Conservation (phyloP, 2,113 vertebrate genomes). For the Diadophis punctatus region DNA sequence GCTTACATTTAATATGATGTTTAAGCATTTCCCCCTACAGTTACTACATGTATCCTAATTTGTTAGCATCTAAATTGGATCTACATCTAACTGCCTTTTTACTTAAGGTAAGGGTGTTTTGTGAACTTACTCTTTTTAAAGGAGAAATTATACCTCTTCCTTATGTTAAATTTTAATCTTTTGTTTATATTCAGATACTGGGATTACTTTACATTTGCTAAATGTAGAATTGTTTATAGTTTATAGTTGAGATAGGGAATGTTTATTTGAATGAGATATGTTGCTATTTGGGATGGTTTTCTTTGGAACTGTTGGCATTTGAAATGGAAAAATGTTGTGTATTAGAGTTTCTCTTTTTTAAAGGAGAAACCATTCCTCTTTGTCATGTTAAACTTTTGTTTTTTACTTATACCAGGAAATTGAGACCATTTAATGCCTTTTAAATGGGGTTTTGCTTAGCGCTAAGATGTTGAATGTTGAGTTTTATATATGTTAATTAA, state of each 20-base stretch:
- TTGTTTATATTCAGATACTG: background rate
- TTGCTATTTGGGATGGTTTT: background rate
- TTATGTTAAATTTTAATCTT: background rate
- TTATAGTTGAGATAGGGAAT: background rate
- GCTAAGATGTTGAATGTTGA: background rate
- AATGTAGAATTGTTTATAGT: background rate
- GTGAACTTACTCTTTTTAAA: background rate
- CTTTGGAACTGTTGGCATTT: background rate
- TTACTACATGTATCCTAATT: background rate
- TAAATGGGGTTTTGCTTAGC: background rate
- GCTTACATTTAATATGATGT: background rate
- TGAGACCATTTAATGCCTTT: background rate
- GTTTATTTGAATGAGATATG: background rate
- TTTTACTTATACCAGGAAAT: background rate
- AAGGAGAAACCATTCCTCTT: background rate
- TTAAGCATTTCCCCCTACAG: background rate
- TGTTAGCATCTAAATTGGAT: background rate
- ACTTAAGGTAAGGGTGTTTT: background rate
- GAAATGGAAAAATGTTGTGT: background rate
- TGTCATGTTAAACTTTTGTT: background rate
- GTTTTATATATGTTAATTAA: background rate
- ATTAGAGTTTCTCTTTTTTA: background rate
- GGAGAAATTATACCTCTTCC: background rate
- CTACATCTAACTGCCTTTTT: background rate
- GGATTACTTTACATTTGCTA: background rate